Percentiles rank a stretch among this genome's conserved stretches.
These are phyloP conservation scores for Hemicentrotus pulcherrimus DNA, from an alignment of 35 echinoderm and acorn worm species.

Conservation along the genomic window DNA sequence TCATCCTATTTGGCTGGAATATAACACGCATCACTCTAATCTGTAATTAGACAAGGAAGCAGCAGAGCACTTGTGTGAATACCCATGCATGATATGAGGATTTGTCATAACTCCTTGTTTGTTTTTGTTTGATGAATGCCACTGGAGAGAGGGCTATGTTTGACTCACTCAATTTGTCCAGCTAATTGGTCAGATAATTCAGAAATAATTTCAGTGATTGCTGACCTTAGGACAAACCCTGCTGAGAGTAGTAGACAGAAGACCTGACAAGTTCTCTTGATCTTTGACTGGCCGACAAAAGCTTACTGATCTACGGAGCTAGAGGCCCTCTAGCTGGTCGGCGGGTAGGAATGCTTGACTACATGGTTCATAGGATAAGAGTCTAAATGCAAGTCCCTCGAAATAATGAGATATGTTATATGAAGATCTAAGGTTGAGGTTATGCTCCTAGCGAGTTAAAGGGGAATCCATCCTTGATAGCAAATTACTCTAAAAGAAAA, in stretches of 20 bases:
- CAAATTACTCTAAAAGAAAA: no score
- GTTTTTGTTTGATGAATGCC: background rate
- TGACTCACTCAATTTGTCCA: background rate
- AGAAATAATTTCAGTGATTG: background rate
- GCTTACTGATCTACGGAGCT: background rate
- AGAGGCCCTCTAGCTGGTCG: background rate
- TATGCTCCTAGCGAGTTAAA: no score
- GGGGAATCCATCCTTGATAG: no score
- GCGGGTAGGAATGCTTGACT: background rate
- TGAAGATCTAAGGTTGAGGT: no score
- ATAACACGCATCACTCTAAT: no score
- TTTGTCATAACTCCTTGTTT: background rate
- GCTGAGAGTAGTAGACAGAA: background rate
- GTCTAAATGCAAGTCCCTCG: no score
- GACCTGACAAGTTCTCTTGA: background rate
- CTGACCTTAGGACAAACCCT: background rate
- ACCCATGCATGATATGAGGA: background rate
- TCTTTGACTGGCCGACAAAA: background rate
- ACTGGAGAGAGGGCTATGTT: background rate
- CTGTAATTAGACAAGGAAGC: no score
- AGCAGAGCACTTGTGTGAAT: background rate
- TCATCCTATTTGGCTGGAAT: no score
- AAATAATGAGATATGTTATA: no score
- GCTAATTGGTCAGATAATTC: slow-evolving; percentile 18
- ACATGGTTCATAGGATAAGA: no score